Base-by-base conservation (phyloP, 1,140 invertebrate genomes). In the Ceratosolen solmsi region DNA sequence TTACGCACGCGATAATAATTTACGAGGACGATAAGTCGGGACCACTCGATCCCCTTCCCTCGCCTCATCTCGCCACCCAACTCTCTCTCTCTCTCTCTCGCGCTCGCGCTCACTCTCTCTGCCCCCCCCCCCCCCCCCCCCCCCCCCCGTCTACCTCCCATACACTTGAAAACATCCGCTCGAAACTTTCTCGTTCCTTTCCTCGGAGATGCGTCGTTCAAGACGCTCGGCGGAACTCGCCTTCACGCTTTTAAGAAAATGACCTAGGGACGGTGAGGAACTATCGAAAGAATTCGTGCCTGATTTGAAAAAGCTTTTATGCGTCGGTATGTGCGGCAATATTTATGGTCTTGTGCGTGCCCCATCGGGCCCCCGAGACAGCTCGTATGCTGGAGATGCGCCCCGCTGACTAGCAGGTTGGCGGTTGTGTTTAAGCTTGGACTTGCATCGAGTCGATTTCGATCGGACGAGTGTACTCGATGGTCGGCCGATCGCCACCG, bases 1-100 rank as follows among this genome's bases (percentile, higher is more conserved):
- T 73, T 73, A 68, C 70, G 70, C 70, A 56, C 51, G 51, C 41
- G 77, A 70, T 71, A 58, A 79, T 63, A 49, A 70, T 79, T 79
- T 58, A 71, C 65, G 51, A 38, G 49, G 46, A 33, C 65, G 63
- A 78, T 71, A 79, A 79, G 77, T 79, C 51, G 68, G 49, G 20
- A 38, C 30, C 33, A 56, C 71, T 73, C 71, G 71, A 54, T 54
- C 4, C 27, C 17, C 72, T 2, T 25, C 46, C 20, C 5, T 22
- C n/a, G 20, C 36, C 33, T 63, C 22, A 56, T n/a, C n/a, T n/a
- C n/a, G n/a, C n/a, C n/a, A n/a, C n/a, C n/a, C n/a, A n/a, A n/a
- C 17, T 51, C 49, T 56, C 54, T 22, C 54, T 56, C 54, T 56
- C 54, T 56, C 54, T 56, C 54, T 22, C 54, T 22, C 54, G 4